Percentiles rank a stretch among this genome's conserved stretches.
These are phyloP conservation scores for Myzus persicae DNA, from an alignment of 1,140 invertebrate genomes.

Conservation along the genomic window DNA sequence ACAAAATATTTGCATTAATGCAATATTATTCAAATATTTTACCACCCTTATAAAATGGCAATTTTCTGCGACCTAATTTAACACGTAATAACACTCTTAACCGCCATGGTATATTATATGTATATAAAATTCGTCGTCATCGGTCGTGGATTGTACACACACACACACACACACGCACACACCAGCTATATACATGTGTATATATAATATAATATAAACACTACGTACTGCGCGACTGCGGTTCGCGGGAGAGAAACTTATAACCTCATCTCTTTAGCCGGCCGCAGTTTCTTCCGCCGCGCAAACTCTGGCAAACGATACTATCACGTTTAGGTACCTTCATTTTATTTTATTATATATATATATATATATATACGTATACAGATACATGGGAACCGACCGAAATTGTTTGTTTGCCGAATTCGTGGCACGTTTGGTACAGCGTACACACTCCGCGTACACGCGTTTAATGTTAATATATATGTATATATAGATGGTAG, in stretches of 20 bases:
- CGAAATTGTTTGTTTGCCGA: slow-evolving; percentile 53
- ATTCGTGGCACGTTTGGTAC: slow-evolving; percentile 48
- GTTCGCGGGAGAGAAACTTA: neutral
- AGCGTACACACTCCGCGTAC: slow-evolving; percentile 3
- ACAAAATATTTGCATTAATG: neutral
- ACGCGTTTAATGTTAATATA: neutral
- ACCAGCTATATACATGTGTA: neutral
- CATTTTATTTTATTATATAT: slow-evolving; percentile 29
- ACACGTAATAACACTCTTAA: neutral
- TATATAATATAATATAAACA: neutral
- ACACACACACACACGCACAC: neutral
- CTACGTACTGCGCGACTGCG: neutral
- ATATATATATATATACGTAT: neutral
- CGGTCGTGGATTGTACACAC: neutral
- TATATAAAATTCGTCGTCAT: neutral
- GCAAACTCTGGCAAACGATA: neutral
- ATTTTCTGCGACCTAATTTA: neutral
- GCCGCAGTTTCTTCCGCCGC: neutral
- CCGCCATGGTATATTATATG: neutral
- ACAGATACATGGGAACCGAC: too few relatives aligned
- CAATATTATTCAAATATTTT: neutral
- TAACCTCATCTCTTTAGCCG: neutral
- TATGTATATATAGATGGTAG: neutral
- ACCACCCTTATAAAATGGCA: neutral
- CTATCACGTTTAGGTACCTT: slow-evolving; percentile 30